phyloP scores from a whole-genome alignment of 2,888 invertebrate species.

The Diaperis boleti region DNA sequence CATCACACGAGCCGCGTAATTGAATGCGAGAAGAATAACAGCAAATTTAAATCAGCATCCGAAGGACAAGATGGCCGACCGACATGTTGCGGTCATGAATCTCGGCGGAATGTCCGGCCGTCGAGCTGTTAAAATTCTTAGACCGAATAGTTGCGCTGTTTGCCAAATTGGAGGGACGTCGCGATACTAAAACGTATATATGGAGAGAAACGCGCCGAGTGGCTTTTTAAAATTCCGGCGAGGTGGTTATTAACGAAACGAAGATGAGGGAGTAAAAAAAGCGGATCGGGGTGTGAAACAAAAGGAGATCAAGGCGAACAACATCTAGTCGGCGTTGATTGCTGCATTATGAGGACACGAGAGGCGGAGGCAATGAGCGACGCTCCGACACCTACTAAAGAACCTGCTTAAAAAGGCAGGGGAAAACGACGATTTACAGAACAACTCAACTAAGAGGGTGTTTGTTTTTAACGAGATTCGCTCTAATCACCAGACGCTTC shows the following conservation, averaged over 20 bases:
- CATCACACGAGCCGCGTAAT: slow-evolving; percentile 63
- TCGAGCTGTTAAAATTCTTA: slow-evolving; percentile 63
- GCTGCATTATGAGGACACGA: slow-evolving; percentile 59
- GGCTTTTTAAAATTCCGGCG: slow-evolving; percentile 62
- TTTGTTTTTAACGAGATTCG: slow-evolving; percentile 66
- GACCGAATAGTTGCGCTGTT: slow-evolving; percentile 56
- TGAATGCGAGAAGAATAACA: no score
- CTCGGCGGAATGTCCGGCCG: slow-evolving; percentile 56
- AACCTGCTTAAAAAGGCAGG: slow-evolving; percentile 60
- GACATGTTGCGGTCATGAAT: slow-evolving; percentile 52
- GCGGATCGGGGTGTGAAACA: slow-evolving; percentile 59
- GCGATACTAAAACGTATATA: slow-evolving; percentile 47
- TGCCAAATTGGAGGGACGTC: slow-evolving; percentile 42
- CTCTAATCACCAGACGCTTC: slow-evolving; percentile 60
- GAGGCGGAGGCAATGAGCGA: slow-evolving; percentile 49
- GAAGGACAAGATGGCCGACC: no score
- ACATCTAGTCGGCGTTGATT: slow-evolving; percentile 62
- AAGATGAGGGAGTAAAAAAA: slow-evolving; percentile 60
- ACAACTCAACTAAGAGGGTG: slow-evolving; percentile 64
- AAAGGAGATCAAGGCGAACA: slow-evolving; percentile 59
- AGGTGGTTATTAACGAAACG: slow-evolving; percentile 61
- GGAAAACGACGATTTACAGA: slow-evolving; percentile 61
- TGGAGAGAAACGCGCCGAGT: slow-evolving; percentile 63
- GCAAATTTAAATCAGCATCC: no score
- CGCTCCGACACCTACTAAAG: slow-evolving; percentile 61